Conservation (phyloP, 2,888 invertebrate species). For the Gisinianus flammeolus region DNA sequence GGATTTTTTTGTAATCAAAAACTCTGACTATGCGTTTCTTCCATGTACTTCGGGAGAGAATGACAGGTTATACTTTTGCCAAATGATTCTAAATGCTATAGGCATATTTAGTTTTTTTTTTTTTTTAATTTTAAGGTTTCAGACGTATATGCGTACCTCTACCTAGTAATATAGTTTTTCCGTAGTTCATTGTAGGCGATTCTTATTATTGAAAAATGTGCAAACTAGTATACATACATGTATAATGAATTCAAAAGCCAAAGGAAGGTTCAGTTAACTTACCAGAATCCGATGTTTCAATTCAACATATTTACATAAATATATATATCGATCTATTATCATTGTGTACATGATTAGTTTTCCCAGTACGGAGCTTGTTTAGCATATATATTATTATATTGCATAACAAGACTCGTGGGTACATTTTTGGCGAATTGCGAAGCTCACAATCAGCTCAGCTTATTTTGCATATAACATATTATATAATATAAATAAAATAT, state of each 20-base stretch:
- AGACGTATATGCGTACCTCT: not conserved
- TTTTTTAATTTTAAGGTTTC: not conserved
- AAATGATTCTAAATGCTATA: conserved; percentile 22
- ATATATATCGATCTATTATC: not conserved
- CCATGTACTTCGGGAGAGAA: not conserved
- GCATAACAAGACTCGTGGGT: not conserved
- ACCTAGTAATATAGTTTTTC: not conserved
- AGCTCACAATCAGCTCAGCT: conserved; percentile 29
- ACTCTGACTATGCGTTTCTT: not conserved
- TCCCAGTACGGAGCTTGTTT: not conserved
- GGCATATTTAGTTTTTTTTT: conserved; percentile 8
- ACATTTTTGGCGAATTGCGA: conserved; percentile 4
- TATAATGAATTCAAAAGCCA: not conserved
- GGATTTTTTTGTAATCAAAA: not conserved
- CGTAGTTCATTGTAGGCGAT: not conserved
- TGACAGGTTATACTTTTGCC: conserved; percentile 11
- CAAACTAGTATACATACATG: not conserved
- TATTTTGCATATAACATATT: no score
- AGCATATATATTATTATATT: not conserved
- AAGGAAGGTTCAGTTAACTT: not conserved
- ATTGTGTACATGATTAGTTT: not conserved
- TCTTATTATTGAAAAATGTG: not conserved
- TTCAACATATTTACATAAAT: not conserved
- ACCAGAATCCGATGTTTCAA: not conserved
- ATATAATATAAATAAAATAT: no score